Conservation (phyloP, 2,888 invertebrate species). For the Pterobdella sp. region DNA sequence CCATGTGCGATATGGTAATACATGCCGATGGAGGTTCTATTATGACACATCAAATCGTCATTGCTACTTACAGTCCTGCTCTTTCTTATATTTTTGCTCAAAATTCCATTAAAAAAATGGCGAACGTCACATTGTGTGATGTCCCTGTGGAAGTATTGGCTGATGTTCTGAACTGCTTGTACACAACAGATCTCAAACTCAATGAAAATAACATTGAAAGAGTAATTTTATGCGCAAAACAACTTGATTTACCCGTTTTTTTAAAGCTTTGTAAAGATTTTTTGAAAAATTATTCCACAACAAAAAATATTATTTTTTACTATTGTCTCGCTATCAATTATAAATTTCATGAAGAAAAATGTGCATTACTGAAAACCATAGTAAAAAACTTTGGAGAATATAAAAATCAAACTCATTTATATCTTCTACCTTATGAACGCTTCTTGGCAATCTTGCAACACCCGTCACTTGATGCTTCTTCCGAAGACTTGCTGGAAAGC, state of each 20-base stretch:
- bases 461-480: neutral
- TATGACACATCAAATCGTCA: constrained; percentile 27
- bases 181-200: constrained; percentile 19
- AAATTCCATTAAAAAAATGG: constrained; percentile 7
- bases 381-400: constrained; percentile 1
- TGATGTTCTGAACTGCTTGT: constrained; percentile 20
- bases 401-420: neutral
- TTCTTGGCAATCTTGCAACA: neutral
- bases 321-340: constrained; percentile 18
- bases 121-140: neutral
- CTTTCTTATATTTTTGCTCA: constrained; percentile 17
- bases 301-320: constrained; percentile 21
- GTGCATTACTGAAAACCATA: constrained; percentile 9
- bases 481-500: neutral
- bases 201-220: constrained; percentile 4
- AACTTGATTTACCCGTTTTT: constrained; percentile 9
- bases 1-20: constrained; percentile 28
- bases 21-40: constrained; percentile 22
- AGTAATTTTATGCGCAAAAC: constrained; percentile 17
- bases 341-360: neutral
- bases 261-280: constrained; percentile 13
- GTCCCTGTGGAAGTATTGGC: constrained; percentile 6
- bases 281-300: neutral
- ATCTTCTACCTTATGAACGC: constrained; percentile 10
- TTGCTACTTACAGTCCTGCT: constrained; percentile 29